These are phyloP conservation scores for Bradysia coprophila DNA, from an alignment of 1,140 invertebrate genomes.

Conservation along the genomic window DNA sequence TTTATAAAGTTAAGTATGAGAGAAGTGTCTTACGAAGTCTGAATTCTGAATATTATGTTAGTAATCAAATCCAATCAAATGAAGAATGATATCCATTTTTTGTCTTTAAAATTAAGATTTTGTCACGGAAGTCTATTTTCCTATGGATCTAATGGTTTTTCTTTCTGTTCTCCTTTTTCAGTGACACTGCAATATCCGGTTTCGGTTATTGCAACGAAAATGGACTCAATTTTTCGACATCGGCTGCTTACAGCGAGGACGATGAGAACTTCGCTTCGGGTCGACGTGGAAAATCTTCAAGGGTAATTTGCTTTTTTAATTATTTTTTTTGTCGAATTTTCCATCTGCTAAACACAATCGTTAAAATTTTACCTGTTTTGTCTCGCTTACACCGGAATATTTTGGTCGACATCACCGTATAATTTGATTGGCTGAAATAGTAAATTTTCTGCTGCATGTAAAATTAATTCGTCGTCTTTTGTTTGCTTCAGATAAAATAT, in stretches of 20 bases:
- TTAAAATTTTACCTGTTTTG: background rate
- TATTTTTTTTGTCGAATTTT: background rate
- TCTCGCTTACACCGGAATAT: background rate
- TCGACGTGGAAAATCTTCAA: conserved; percentile 29
- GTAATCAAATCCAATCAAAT: too few species aligned
- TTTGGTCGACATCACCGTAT: background rate
- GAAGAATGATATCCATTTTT: too few species aligned
- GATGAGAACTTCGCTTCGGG: conserved; percentile 29
- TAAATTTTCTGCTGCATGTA: background rate
- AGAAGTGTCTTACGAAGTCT: too few species aligned
- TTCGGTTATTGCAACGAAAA: conserved; percentile 26
- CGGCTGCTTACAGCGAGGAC: conserved; percentile 30
- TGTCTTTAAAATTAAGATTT: too few species aligned
- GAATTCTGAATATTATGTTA: too few species aligned
- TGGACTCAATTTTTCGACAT: conserved; percentile 26
- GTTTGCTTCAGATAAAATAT: too few species aligned
- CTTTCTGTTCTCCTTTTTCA: conserved; percentile 19
- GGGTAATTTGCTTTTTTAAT: conserved; percentile 12
- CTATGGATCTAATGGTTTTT: conserved; percentile 4
- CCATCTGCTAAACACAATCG: conserved; percentile 1
- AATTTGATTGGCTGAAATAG: background rate
- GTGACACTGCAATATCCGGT: conserved; percentile 24
- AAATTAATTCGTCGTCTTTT: background rate
- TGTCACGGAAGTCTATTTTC: too few species aligned
- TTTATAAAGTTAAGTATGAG: too few species aligned